phyloP scores from a whole-genome alignment of 2,797 vertebrate genomes.

The Arctocebus calabarensis region DNA sequence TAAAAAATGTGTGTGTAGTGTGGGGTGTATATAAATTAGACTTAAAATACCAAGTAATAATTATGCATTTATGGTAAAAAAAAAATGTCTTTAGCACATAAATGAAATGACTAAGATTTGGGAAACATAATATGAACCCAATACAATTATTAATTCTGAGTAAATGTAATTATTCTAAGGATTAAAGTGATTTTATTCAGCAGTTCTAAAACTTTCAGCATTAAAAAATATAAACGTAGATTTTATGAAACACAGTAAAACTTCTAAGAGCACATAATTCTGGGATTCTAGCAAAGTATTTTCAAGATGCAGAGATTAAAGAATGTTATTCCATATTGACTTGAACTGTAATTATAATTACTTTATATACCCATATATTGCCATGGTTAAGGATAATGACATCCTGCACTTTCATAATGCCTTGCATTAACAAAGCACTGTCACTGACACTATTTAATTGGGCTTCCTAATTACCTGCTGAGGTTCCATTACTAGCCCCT shows the following conservation, averaged over 20 bases:
- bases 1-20: neutral
- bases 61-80: slow-evolving; percentile 8
- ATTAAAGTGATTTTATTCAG: slow-evolving; percentile 22
- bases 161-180: neutral
- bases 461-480: neutral
- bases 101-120: neutral
- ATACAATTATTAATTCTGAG: neutral
- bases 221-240: slow-evolving; percentile 29
- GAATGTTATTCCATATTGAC: slow-evolving; percentile 43
- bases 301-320: neutral
- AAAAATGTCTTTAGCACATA: neutral
- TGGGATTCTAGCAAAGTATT: slow-evolving; percentile 48
- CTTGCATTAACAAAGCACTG: neutral
- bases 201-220: neutral
- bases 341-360: slow-evolving; percentile 30
- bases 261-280: neutral
- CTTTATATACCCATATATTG: neutral
- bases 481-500: neutral
- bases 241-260: neutral
- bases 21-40: neutral
- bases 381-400: slow-evolving; percentile 6
- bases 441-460: neutral
- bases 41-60: slow-evolving; percentile 6
- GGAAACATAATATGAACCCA: neutral
- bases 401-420: neutral